phyloP scores from a whole-genome alignment of 2,888 invertebrate species.

The Lycocerus yunnanus region DNA sequence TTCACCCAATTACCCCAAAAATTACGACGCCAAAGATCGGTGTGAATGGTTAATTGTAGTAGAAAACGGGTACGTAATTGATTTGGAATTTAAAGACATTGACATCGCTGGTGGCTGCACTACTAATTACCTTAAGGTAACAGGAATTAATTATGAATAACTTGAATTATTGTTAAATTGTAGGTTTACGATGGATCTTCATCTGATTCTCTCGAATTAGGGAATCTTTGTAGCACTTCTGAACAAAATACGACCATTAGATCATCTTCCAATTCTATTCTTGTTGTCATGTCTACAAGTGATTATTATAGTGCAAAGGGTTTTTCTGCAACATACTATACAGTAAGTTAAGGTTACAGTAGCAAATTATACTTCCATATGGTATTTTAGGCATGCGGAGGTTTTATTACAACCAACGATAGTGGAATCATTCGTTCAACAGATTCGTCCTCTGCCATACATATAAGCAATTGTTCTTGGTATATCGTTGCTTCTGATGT shows the following conservation, averaged over 20 bases:
- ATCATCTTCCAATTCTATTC: conserved; percentile 66
- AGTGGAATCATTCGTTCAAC: conserved; percentile 59
- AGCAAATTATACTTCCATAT: too few species aligned
- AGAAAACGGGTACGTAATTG: conserved; percentile 68
- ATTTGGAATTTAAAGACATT: conserved; percentile 71
- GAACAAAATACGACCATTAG: conserved; percentile 56
- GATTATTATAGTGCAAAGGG: conserved; percentile 68
- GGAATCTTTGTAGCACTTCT: conserved; percentile 62
- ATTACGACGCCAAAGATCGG: conserved; percentile 73
- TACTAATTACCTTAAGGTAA: conserved; percentile 40
- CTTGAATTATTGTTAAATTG: neutral
- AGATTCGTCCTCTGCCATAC: conserved; percentile 43
- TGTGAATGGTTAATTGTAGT: conserved; percentile 81
- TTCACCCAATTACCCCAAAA: conserved; percentile 82
- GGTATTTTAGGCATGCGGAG: conserved; percentile 76
- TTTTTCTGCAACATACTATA: conserved; percentile 71
- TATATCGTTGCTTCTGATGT: conserved; percentile 63
- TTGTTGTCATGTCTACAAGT: conserved; percentile 69
- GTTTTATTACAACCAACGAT: conserved; percentile 59
- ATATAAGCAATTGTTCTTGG: conserved; percentile 71
- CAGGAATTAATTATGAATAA: neutral
- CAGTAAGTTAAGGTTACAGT: conserved; percentile 58
- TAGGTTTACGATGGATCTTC: conserved; percentile 61
- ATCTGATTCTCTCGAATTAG: conserved; percentile 58
- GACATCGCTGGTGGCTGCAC: conserved; percentile 50